Evolutionary conservation across 2,113 vertebrate genomes (phyloP).

Genomic region (Passer montanus): DNA sequence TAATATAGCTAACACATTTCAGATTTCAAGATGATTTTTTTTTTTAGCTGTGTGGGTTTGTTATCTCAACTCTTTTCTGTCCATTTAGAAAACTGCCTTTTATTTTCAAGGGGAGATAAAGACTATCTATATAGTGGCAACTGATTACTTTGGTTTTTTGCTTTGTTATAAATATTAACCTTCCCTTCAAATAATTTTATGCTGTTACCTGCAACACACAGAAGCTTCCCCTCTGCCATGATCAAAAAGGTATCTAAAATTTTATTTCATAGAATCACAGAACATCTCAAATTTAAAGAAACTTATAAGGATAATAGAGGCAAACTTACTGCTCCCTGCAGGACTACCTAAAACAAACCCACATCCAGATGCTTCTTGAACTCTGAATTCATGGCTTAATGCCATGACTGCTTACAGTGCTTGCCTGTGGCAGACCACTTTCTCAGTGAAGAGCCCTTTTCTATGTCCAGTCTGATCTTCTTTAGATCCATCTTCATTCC

Average conservation of each 20-base stretch:
- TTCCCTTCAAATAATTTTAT: neutral
- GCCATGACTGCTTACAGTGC: neutral
- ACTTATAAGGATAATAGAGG: neutral
- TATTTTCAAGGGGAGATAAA: neutral
- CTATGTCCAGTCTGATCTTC: neutral
- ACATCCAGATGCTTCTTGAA: neutral
- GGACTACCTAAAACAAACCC: neutral
- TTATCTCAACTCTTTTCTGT: neutral
- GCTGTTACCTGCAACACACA: neutral
- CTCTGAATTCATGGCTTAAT: neutral
- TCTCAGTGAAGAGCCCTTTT: neutral
- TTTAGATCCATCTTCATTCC: neutral
- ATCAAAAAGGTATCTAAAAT: neutral
- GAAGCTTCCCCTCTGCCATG: neutral
- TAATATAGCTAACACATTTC: neutral
- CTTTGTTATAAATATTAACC: neutral
- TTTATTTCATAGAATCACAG: neutral
- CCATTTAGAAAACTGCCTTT: neutral
- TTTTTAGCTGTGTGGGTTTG: neutral
- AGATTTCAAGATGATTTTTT: neutral
- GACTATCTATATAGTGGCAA: neutral
- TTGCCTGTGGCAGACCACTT: neutral
- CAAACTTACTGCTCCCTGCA: neutral
- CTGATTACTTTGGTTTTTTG: neutral
- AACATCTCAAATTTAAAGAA: neutral